Percentiles rank a stretch among this genome's conserved stretches.
phyloP scores from a whole-genome alignment of 2,888 invertebrate species.

The Podotricha telesiphe region DNA sequence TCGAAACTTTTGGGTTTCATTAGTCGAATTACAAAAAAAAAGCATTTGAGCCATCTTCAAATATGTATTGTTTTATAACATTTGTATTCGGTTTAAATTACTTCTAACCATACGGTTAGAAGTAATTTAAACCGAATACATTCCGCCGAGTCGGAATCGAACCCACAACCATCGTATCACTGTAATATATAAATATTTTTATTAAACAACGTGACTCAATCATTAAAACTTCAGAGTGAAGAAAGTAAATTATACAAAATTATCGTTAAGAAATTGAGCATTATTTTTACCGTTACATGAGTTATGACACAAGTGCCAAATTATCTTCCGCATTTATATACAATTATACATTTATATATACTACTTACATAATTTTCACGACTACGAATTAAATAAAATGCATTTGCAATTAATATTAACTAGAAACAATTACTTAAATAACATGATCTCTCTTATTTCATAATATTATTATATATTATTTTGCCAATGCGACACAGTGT shows the following conservation, averaged over 20 bases:
- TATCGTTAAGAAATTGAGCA: conserved; percentile 8
- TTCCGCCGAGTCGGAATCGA: not conserved
- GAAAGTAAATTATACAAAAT: conserved; percentile 5
- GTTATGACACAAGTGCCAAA: conserved; percentile 11
- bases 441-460: not conserved
- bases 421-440: not conserved
- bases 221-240: not conserved
- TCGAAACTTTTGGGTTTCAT: too few relatives aligned
- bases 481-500: too few relatives aligned
- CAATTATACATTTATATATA: too few relatives aligned
- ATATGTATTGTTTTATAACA: too few relatives aligned
- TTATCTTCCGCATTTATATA: conserved; percentile 14
- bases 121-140: too few relatives aligned
- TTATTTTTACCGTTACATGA: not conserved
- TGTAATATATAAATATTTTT: not conserved
- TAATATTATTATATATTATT: conserved; percentile 2
- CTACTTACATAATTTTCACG: conserved; percentile 2
- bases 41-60: too few relatives aligned
- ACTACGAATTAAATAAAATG: not conserved
- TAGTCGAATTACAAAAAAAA: too few relatives aligned
- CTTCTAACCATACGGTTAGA: too few relatives aligned
- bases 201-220: not conserved
- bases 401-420: conserved; percentile 4
- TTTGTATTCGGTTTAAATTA: too few relatives aligned
- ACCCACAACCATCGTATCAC: not conserved